Percentiles rank a stretch among this genome's conserved stretches.
Conservation (phyloP, 2,888 invertebrate genomes). For the Pterobdella sp. region DNA sequence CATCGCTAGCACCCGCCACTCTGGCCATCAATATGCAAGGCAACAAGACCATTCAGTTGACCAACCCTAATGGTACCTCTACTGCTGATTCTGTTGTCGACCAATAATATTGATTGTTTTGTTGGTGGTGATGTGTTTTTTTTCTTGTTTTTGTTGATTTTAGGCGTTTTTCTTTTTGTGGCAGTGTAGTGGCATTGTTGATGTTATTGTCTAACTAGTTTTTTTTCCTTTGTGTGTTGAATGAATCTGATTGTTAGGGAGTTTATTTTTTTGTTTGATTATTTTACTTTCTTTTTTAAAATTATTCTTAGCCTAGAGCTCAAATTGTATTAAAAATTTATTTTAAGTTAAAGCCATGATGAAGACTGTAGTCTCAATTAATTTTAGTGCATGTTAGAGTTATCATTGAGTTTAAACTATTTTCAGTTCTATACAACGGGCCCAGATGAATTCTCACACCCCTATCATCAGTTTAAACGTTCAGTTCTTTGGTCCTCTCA, state of each 20-base stretch:
- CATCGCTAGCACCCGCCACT: not conserved
- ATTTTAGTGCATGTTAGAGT: no score
- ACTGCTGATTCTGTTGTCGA: not conserved
- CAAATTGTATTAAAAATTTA: no score
- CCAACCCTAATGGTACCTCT: not conserved
- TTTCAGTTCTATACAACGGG: not conserved
- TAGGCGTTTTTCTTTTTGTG: not conserved
- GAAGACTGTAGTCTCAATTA: no score
- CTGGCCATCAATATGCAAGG: conserved; percentile 2
- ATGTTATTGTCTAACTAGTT: no score
- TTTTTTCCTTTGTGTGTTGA: no score
- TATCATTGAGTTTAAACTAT: not conserved
- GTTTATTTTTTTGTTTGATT: no score
- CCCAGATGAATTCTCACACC: not conserved
- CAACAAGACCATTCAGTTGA: not conserved
- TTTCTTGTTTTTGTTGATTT: not conserved
- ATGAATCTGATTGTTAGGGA: no score
- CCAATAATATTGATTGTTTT: not conserved
- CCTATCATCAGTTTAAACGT: not conserved
- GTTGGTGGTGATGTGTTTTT: not conserved
- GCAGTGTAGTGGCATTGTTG: not conserved
- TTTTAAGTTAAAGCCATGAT: no score
- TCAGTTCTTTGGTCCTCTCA: not conserved
- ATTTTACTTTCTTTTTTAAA: no score
- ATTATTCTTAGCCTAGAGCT: no score